A percentile compares a stretch with the other conserved stretches of the same genome.
phyloP scores from a whole-genome alignment of 2,888 invertebrate genomes.

The Azorinus chamasolen region DNA sequence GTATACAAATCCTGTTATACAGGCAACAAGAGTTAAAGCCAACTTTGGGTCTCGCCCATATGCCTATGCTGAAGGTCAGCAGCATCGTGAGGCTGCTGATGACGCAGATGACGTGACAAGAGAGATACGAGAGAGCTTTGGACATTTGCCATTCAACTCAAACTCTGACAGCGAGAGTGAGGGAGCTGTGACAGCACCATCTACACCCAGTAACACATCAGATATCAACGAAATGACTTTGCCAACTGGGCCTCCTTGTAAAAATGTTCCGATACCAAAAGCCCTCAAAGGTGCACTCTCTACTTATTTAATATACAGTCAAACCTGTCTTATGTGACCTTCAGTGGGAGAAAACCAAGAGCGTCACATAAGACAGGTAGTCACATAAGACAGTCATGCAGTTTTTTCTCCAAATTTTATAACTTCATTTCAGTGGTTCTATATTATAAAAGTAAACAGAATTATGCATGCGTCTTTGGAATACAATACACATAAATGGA shows the following conservation, averaged over 20 bases:
- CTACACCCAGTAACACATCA: slow-evolving; percentile 63
- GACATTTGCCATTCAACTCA: slow-evolving; percentile 84
- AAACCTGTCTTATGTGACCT: too few relatives aligned
- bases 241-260: slow-evolving; percentile 77
- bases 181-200: slow-evolving; percentile 71
- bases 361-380: too few relatives aligned
- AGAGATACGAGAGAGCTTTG: slow-evolving; percentile 84
- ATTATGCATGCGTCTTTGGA: too few relatives aligned
- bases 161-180: slow-evolving; percentile 85
- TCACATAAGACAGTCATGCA: too few relatives aligned
- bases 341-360: too few relatives aligned
- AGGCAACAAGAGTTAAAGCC: slow-evolving; percentile 84
- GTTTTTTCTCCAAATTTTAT: too few relatives aligned
- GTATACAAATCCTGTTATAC: slow-evolving; percentile 85
- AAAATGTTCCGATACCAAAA: slow-evolving; percentile 77
- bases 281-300: slow-evolving; percentile 77
- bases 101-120: slow-evolving; percentile 83
- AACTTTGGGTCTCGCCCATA: slow-evolving; percentile 86
- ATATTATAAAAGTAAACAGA: too few relatives aligned
- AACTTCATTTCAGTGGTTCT: too few relatives aligned
- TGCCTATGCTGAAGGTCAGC: slow-evolving; percentile 84
- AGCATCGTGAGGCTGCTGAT: slow-evolving; percentile 84
- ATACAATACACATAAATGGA: too few relatives aligned
- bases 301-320: too few relatives aligned
- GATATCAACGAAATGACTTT: slow-evolving; percentile 58